These are phyloP conservation scores for Onychomys leucogaster DNA, from an alignment of 2,797 vertebrate species.

Conservation along the genomic window DNA sequence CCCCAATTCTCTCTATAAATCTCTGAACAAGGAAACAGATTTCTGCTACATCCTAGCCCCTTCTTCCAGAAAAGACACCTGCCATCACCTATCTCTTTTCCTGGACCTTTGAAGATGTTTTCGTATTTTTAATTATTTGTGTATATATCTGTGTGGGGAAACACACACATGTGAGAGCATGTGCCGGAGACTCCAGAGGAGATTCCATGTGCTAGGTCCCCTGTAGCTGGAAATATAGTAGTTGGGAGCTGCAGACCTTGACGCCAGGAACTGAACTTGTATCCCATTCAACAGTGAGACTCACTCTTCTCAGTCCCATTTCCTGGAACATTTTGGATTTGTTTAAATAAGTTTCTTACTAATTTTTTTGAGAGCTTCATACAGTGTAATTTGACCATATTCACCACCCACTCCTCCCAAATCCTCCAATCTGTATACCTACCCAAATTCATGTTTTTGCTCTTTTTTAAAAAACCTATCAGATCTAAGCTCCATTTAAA, in stretches of 20 bases:
- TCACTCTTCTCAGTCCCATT: neutral
- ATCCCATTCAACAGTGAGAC: neutral
- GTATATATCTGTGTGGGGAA: neutral
- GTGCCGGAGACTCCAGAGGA: neutral
- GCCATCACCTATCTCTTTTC: neutral
- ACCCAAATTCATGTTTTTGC: neutral
- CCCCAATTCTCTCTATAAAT: neutral
- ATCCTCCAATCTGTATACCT: neutral
- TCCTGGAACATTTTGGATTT: neutral
- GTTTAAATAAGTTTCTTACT: neutral
- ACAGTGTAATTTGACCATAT: neutral
- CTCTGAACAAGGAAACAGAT: neutral
- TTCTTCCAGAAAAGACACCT: conserved; percentile 7
- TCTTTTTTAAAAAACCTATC: neutral
- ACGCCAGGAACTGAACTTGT: neutral
- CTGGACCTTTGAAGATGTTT: neutral
- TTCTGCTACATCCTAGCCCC: neutral
- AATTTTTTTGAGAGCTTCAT: neutral
- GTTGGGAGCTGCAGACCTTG: too few species aligned
- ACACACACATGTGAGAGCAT: neutral
- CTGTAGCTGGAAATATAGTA: neutral
- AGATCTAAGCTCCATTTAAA: neutral
- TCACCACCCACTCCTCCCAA: neutral
- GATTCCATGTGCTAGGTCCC: neutral
- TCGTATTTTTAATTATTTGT: neutral